phyloP scores from a whole-genome alignment of 2,113 vertebrate genomes.

The Galeopterus variegatus region DNA sequence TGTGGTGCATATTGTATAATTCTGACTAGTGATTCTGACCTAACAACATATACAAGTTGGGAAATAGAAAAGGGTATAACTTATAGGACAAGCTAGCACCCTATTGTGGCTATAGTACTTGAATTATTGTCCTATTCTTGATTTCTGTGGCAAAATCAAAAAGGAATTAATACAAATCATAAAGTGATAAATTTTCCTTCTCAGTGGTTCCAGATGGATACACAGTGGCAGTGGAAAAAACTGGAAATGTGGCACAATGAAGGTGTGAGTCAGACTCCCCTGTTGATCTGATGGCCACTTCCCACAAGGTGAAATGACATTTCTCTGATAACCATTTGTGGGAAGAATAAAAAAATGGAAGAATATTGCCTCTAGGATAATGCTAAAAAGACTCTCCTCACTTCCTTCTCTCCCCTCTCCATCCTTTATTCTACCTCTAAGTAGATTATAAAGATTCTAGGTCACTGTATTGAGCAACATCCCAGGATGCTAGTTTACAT shows the following conservation, averaged over 20 bases:
- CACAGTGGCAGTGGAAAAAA: not conserved
- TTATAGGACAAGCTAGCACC: not conserved
- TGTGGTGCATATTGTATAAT: not conserved
- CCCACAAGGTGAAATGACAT: not conserved
- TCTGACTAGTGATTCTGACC: not conserved
- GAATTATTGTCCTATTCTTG: not conserved
- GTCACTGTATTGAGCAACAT: not conserved
- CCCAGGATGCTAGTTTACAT: not conserved
- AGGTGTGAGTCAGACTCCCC: not conserved
- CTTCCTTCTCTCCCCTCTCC: not conserved
- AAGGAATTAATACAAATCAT: not conserved
- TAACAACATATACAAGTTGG: not conserved
- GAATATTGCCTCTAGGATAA: not conserved
- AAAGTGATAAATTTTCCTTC: not conserved
- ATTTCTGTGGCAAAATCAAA: slow-evolving; percentile 7
- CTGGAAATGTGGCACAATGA: not conserved
- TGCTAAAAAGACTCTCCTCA: not conserved
- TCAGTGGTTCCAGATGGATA: not conserved
- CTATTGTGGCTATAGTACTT: not conserved
- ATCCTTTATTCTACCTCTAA: not conserved
- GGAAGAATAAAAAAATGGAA: not conserved
- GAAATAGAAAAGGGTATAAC: not conserved
- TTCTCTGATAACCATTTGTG: not conserved
- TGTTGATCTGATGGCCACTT: not conserved
- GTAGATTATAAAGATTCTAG: not conserved